phyloP scores from a whole-genome alignment of 2,888 invertebrate genomes.

The Argynnis bischoffii region DNA sequence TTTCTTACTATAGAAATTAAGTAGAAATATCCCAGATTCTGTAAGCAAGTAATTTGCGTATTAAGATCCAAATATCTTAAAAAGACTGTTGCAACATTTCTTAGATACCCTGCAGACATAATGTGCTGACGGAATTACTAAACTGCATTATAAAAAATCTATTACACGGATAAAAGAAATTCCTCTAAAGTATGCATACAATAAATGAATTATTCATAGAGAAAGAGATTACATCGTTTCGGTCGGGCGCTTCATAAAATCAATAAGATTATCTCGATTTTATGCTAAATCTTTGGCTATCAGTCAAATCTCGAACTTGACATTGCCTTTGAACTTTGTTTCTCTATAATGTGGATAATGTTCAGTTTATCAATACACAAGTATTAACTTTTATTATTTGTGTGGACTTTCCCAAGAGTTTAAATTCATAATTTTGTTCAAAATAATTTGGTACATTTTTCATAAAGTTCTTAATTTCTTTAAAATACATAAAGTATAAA shows the following conservation, averaged over 20 bases:
- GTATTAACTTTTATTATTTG: neutral
- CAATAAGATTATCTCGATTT: conserved; percentile 20
- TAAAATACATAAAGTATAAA: too few species aligned
- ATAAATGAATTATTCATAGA: conserved; percentile 24
- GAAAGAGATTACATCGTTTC: conserved; percentile 6
- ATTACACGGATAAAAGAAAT: conserved; percentile 22
- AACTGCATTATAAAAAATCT: conserved; percentile 15
- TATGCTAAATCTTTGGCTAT: conserved; percentile 24
- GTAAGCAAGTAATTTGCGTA: conserved; percentile 11
- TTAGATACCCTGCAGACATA: conserved; percentile 8
- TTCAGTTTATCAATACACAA: neutral
- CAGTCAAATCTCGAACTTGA: conserved; percentile 29
- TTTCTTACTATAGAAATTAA: neutral
- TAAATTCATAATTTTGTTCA: neutral
- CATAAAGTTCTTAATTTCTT: too few species aligned
- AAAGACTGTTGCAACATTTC: conserved; percentile 15
- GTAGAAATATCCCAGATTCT: neutral
- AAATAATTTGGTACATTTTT: neutral
- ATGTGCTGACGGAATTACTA: neutral
- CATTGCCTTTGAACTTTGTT: conserved; percentile 20
- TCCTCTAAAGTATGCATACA: conserved; percentile 8
- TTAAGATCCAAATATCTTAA: conserved; percentile 4
- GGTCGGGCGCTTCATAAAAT: conserved; percentile 9
- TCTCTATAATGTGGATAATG: neutral
- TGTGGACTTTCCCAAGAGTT: neutral